These are phyloP conservation scores for Forbesichthys papilliferus DNA, from an alignment of 2,113 vertebrate genomes.

Conservation along the genomic window DNA sequence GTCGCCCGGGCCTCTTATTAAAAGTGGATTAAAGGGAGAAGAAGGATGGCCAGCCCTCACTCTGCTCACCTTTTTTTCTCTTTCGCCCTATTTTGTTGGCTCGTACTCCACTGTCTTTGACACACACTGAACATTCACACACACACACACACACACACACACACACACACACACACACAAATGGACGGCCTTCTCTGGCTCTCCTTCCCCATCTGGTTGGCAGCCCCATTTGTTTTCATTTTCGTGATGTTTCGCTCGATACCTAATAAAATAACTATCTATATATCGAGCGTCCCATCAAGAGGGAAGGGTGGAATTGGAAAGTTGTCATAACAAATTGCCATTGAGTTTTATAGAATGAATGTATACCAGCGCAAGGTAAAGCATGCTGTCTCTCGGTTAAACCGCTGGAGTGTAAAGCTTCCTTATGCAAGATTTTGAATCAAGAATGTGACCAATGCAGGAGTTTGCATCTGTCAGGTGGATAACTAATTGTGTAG, in stretches of 20 bases:
- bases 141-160: background rate
- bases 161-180: background rate
- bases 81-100: constrained; percentile 11
- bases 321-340: constrained; percentile 47
- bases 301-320: constrained; percentile 45
- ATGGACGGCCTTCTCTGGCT: constrained; percentile 4
- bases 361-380: constrained; percentile 19
- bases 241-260: constrained; percentile 66
- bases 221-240: constrained; percentile 77
- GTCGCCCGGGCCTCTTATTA: constrained; percentile 52
- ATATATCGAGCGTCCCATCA: constrained; percentile 68
- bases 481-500: constrained; percentile 25
- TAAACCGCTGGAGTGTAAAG: constrained; percentile 32
- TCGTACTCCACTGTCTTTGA: background rate
- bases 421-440: constrained; percentile 16
- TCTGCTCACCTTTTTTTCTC: background rate
- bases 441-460: constrained; percentile 14
- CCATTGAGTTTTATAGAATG: constrained; percentile 13
- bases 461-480: constrained; percentile 34
- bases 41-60: constrained; percentile 26
- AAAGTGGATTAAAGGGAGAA: constrained; percentile 57
- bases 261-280: constrained; percentile 73
- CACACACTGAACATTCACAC: background rate
- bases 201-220: constrained; percentile 49
- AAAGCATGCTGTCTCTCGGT: constrained; percentile 27